These are phyloP conservation scores for Cyprinodon diabolis DNA, from an alignment of 2,797 vertebrate genomes.

Conservation along the genomic window DNA sequence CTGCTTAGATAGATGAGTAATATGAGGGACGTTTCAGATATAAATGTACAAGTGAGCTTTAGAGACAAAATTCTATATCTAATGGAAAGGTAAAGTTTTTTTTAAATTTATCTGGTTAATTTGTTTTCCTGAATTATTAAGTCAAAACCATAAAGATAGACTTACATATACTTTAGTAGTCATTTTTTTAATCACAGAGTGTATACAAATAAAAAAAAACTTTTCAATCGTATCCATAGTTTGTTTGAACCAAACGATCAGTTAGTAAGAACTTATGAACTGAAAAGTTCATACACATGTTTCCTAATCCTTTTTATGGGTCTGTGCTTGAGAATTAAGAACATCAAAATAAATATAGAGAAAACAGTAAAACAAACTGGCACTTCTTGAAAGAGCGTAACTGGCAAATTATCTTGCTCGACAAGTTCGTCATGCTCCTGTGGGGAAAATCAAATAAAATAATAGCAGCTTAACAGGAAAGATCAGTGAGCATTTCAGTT, in stretches of 20 bases:
- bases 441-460: constrained; percentile 81
- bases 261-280: background rate
- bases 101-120: too few species aligned
- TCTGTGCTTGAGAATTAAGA: constrained; percentile 24
- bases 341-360: constrained; percentile 69
- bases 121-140: background rate
- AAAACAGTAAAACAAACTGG: constrained; percentile 68
- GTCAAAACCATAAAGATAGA: background rate
- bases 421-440: constrained; percentile 72
- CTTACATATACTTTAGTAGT: too few species aligned
- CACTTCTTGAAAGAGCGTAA: constrained; percentile 68
- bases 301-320: constrained; percentile 17
- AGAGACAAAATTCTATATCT: background rate
- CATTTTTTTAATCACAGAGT: too few species aligned
- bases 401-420: constrained; percentile 75
- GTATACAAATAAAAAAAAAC: background rate
- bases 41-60: background rate
- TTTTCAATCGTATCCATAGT: too few species aligned
- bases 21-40: constrained; percentile 20
- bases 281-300: background rate
- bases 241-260: background rate
- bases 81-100: background rate
- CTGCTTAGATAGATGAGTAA: constrained; percentile 26
- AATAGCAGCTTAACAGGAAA: constrained; percentile 71
- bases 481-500: constrained; percentile 72